Evolutionary conservation across 30 jellyfish, hydroid and myxozoan genomes (phyloP).

Genomic region (Chironex yamaguchii): DNA sequence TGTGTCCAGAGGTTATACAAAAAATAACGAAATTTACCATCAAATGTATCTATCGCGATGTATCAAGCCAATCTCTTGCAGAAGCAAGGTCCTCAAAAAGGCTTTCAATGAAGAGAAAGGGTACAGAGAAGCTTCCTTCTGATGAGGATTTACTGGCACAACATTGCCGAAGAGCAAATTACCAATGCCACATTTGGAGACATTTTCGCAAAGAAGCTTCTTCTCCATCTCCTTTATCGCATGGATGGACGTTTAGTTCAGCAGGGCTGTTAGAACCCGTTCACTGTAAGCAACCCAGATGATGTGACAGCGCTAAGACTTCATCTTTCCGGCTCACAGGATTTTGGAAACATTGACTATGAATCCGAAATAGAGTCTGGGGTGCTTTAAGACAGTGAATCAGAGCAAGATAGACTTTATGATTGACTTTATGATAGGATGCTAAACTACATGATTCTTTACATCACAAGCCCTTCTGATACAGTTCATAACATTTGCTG

Average conservation of each 20-base stretch:
- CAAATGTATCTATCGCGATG: neutral
- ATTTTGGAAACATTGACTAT: neutral
- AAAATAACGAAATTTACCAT: neutral
- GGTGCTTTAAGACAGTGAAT: slow-evolving; percentile 24
- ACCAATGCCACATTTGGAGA: slow-evolving; percentile 17
- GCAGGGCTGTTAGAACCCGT: slow-evolving; percentile 13
- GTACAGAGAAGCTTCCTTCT: slow-evolving; percentile 40
- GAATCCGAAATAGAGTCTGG: slow-evolving; percentile 23
- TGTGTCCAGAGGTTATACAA: neutral
- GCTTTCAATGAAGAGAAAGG: neutral
- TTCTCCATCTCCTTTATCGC: neutral
- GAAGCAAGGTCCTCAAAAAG: slow-evolving; percentile 6
- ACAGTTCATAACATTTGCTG: slow-evolving; percentile 1
- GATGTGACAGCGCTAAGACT: slow-evolving; percentile 21
- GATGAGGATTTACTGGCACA: slow-evolving; percentile 26
- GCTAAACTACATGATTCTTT: neutral
- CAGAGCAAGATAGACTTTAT: slow-evolving; percentile 29
- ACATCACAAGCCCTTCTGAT: slow-evolving; percentile 2
- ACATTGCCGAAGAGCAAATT: slow-evolving; percentile 38
- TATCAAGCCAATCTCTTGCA: neutral
- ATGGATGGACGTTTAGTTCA: slow-evolving; percentile 5
- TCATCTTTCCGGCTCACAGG: slow-evolving; percentile 3
- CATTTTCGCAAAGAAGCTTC: neutral
- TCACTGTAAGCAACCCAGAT: no score
- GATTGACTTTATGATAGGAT: slow-evolving; percentile 11